phyloP scores from a whole-genome alignment of 2,797 vertebrate genomes.

The Myripristis jacobus region DNA sequence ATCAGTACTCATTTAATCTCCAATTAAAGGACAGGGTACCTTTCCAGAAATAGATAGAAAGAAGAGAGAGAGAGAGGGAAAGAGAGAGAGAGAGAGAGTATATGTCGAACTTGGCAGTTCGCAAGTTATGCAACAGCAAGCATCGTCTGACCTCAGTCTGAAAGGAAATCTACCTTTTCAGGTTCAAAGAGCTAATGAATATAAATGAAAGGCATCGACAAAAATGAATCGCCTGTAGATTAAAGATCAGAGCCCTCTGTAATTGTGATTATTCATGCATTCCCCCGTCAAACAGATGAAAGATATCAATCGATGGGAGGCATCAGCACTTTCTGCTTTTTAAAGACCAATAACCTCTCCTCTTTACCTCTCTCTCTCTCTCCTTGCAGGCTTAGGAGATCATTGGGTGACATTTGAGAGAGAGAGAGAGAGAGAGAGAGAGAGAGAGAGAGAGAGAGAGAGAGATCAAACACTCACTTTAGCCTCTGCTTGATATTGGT shows the following conservation, averaged over 20 bases:
- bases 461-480: too few relatives aligned
- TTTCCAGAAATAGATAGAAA: constrained; percentile 23
- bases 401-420: not conserved
- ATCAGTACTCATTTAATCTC: constrained; percentile 23
- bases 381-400: constrained; percentile 32
- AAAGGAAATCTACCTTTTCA: constrained; percentile 62
- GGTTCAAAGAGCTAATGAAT: constrained; percentile 80
- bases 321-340: constrained; percentile 77
- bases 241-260: constrained; percentile 75
- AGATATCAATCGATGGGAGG: constrained; percentile 76
- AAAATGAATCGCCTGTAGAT: constrained; percentile 73
- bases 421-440: not conserved
- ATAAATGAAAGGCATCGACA: constrained; percentile 78
- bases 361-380: constrained; percentile 41
- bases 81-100: constrained; percentile 11
- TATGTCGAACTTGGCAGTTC: too few relatives aligned
- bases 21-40: constrained; percentile 38
- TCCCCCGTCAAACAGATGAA: constrained; percentile 72
- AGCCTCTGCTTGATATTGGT: not conserved
- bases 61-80: constrained; percentile 18
- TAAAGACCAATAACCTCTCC: constrained; percentile 67
- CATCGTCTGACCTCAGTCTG: constrained; percentile 55
- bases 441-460: not conserved
- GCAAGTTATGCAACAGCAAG: not conserved
- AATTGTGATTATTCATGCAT: constrained; percentile 78